A percentile compares a stretch with the other conserved stretches of the same genome.
phyloP scores from a whole-genome alignment of 2,888 invertebrate genomes.

The Xestobium rufovillosum region DNA sequence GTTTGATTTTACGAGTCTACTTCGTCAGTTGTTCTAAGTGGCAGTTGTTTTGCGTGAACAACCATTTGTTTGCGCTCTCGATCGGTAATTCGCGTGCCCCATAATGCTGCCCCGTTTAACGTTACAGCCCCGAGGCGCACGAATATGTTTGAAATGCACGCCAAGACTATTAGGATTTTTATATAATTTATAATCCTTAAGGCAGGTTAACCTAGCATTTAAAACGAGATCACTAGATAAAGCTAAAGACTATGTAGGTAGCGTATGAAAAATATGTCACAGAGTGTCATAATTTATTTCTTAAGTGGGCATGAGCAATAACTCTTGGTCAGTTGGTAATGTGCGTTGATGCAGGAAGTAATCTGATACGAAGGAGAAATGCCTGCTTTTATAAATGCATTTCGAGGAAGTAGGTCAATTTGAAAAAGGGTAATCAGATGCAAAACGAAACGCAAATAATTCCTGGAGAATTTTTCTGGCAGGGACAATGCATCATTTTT shows the following conservation, averaged over 20 bases:
- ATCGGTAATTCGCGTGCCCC: slow-evolving; percentile 44
- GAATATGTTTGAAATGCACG: slow-evolving; percentile 39
- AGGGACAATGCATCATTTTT: too few relatives aligned
- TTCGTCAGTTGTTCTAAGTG: slow-evolving; percentile 41
- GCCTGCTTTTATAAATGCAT: too few relatives aligned
- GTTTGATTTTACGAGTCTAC: slow-evolving; percentile 35
- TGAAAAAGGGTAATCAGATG: too few relatives aligned
- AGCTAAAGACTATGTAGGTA: background rate
- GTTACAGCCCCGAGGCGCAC: slow-evolving; percentile 41
- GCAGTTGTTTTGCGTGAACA: slow-evolving; percentile 45
- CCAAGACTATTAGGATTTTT: slow-evolving; percentile 36
- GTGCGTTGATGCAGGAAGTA: too few relatives aligned
- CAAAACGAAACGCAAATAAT: too few relatives aligned
- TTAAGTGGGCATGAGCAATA: too few relatives aligned
- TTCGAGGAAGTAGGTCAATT: too few relatives aligned
- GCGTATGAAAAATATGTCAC: too few relatives aligned
- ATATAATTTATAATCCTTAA: slow-evolving; percentile 37
- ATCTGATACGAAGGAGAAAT: too few relatives aligned
- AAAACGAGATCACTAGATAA: slow-evolving; percentile 2
- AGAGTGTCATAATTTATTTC: too few relatives aligned
- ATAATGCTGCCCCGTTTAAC: slow-evolving; percentile 43
- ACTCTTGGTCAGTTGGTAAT: too few relatives aligned
- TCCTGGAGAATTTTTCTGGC: too few relatives aligned
- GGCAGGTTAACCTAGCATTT: slow-evolving; percentile 22
- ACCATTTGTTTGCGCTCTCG: slow-evolving; percentile 45